Evolutionary conservation across 2,113 vertebrate species (phyloP).

Genomic region (Edolisoma coerulescens): DNA sequence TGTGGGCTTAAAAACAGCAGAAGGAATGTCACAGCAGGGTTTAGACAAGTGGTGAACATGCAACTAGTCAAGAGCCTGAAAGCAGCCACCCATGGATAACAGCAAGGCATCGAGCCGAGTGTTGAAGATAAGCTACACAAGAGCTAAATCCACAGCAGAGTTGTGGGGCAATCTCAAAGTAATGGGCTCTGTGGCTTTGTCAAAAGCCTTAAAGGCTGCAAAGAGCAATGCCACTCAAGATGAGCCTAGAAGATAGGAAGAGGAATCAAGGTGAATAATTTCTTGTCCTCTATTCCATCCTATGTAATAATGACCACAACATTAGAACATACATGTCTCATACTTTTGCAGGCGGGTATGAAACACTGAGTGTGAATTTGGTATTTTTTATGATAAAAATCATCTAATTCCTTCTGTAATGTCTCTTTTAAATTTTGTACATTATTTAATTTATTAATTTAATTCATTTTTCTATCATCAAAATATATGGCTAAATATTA

Average conservation of each 20-base stretch:
- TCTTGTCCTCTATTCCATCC: not conserved
- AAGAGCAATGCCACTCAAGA: not conserved
- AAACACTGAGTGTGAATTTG: not conserved
- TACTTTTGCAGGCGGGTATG: not conserved
- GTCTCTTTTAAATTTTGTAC: not conserved
- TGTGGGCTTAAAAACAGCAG: not conserved
- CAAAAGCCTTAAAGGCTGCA: not conserved
- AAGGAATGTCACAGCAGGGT: not conserved
- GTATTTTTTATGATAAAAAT: not conserved
- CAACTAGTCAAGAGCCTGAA: not conserved
- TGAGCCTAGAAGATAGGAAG: not conserved
- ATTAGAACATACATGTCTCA: not conserved
- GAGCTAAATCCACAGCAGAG: not conserved
- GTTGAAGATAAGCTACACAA: not conserved
- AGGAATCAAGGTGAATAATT: not conserved
- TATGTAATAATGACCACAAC: not conserved
- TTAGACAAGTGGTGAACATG: accelerated
- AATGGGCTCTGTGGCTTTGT: not conserved
- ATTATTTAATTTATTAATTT: no score
- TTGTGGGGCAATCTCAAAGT: not conserved
- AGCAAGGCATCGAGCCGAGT: not conserved
- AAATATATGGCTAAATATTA: not conserved
- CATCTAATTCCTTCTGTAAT: not conserved
- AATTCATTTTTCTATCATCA: not conserved
- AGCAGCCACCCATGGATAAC: not conserved